Conservation (phyloP, 2,113 vertebrate genomes). For the Cynoglossus semilaevis region DNA sequence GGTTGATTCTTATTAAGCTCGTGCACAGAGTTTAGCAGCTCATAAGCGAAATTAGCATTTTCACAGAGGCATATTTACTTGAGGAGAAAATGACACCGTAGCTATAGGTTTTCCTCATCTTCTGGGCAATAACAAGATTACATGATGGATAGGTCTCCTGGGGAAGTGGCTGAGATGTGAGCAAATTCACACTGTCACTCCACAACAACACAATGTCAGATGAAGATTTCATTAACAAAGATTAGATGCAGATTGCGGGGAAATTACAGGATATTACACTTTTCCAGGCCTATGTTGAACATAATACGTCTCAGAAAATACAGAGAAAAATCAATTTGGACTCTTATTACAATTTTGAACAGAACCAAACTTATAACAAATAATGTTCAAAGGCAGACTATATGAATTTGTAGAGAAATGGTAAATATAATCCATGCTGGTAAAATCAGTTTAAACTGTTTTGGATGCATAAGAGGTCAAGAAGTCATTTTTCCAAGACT, state of each 20-base stretch:
- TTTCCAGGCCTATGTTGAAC: constrained; percentile 50
- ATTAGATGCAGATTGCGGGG: constrained; percentile 65
- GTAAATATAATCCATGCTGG: too few relatives aligned
- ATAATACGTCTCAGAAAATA: constrained; percentile 57
- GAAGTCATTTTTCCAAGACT: too few relatives aligned
- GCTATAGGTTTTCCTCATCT: constrained; percentile 59
- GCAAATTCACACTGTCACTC: constrained; percentile 69
- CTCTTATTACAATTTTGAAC: too few relatives aligned
- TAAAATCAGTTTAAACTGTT: too few relatives aligned
- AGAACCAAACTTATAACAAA: too few relatives aligned
- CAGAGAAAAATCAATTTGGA: too few relatives aligned
- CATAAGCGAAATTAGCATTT: constrained; percentile 48
- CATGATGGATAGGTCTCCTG: constrained; percentile 65
- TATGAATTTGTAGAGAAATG: too few relatives aligned
- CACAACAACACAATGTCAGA: constrained; percentile 60
- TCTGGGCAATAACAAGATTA: constrained; percentile 69
- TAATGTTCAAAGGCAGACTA: too few relatives aligned
- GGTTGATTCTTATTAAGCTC: constrained; percentile 41
- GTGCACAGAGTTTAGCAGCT: constrained; percentile 23
- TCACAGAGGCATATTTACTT: constrained; percentile 23
- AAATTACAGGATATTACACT: constrained; percentile 69
- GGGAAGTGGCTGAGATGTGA: constrained; percentile 54
- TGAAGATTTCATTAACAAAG: constrained; percentile 78
- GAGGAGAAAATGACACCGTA: constrained; percentile 59
- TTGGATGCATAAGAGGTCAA: too few relatives aligned